A percentile compares a stretch with the other conserved stretches of the same genome.
Conservation (phyloP, 2,888 invertebrate species). For the Glaucopsyche alexis region DNA sequence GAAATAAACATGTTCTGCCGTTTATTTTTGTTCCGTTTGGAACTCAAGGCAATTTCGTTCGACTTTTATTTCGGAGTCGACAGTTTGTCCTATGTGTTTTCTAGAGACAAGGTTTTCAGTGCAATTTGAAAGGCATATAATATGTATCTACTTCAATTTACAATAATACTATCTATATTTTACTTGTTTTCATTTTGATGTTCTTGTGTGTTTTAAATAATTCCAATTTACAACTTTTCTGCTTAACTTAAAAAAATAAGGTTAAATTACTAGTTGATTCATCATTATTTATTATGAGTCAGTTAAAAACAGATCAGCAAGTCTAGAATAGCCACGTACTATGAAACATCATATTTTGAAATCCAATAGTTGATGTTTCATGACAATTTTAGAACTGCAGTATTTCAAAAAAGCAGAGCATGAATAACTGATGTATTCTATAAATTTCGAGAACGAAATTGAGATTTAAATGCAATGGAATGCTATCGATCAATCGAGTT, state of each 20-base stretch:
- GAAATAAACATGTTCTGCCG: conserved; percentile 42
- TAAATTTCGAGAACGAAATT: background rate
- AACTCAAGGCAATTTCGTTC: conserved; percentile 28
- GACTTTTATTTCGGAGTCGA: conserved; percentile 22
- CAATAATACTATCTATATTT: background rate
- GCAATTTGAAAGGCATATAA: background rate
- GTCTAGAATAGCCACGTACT: too few relatives aligned
- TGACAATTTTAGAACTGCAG: too few relatives aligned
- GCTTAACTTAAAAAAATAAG: too few relatives aligned
- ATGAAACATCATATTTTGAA: too few relatives aligned
- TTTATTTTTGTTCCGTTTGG: conserved; percentile 35
- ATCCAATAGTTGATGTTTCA: too few relatives aligned
- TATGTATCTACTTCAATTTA: background rate
- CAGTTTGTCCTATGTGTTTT: conserved; percentile 16
- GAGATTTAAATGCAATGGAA: conserved; percentile 27
- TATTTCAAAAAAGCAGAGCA: background rate
- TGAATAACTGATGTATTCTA: background rate
- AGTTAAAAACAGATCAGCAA: too few relatives aligned
- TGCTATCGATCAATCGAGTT: conserved; percentile 33
- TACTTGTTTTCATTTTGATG: background rate
- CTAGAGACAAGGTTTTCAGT: background rate
- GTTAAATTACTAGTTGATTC: too few relatives aligned
- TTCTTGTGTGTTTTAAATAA: too few relatives aligned
- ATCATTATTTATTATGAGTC: background rate
- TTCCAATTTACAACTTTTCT: too few relatives aligned